Evolutionary conservation across 2,113 vertebrate species (phyloP).

Genomic region (Zosterops lateralis): DNA sequence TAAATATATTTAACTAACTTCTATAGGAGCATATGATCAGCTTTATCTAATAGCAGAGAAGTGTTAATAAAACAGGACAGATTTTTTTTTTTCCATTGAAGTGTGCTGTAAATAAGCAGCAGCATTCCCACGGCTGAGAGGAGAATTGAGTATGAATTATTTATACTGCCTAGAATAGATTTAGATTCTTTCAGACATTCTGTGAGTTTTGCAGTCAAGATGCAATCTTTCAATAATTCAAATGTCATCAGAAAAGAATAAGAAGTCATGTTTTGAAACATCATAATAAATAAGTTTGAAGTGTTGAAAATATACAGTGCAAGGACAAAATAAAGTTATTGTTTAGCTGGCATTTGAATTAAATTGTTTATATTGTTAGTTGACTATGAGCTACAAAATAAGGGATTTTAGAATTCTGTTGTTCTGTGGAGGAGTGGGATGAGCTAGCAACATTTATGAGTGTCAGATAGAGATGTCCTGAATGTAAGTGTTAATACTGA

Average conservation of each 20-base stretch:
- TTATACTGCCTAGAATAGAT: slow-evolving; percentile 55
- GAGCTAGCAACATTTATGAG: neutral
- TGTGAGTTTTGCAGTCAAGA: slow-evolving; percentile 56
- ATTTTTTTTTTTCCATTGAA: neutral
- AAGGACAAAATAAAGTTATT: slow-evolving; percentile 41
- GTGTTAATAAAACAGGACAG: slow-evolving; percentile 1
- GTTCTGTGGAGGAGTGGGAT: neutral
- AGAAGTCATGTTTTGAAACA: slow-evolving; percentile 28
- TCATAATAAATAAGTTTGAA: slow-evolving; percentile 40
- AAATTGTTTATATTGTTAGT: neutral
- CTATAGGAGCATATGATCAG: neutral
- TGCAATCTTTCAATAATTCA: slow-evolving; percentile 68
- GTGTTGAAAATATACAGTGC: neutral
- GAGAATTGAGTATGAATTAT: slow-evolving; percentile 55
- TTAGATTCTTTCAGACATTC: slow-evolving; percentile 49
- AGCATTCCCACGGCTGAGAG: slow-evolving; percentile 14
- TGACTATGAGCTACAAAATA: neutral
- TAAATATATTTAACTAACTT: neutral
- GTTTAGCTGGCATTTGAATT: slow-evolving; percentile 23
- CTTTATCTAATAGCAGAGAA: neutral
- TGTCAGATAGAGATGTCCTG: neutral
- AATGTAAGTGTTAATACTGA: neutral
- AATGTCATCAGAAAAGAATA: slow-evolving; percentile 48
- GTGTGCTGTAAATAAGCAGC: slow-evolving; percentile 35
- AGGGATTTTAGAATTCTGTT: neutral